Base-by-base conservation (phyloP, 2,113 vertebrate genomes). In the Rissa tridactyla region DNA sequence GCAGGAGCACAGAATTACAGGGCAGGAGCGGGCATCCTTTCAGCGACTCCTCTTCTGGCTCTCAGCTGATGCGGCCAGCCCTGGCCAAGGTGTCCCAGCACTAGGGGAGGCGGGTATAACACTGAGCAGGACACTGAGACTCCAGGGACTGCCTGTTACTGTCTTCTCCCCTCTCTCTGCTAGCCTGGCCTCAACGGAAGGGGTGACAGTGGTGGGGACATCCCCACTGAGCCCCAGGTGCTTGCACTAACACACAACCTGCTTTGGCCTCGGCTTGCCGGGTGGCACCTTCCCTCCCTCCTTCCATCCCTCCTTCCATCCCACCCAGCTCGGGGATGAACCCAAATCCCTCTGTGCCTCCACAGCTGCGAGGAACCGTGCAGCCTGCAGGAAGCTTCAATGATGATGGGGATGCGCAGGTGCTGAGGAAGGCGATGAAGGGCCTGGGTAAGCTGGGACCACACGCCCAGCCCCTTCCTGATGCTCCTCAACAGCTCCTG, bases 361-460 rank as follows among this genome's bases (percentile, higher is more conserved):
- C 80, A 38, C 94, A 99, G 99, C 96, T 98, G 15, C 99, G 97
- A 96, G 99, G 99, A 97, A 99, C 99, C 0, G 82, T 99, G 57
- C 88, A 55, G 17, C 98, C 98, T 0, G 92, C 95, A 0, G 13
- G 64, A 23, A 61, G 88, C 83, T 99, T 99, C 93, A 98, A 99
- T 2, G 98, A 99, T 0, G 98, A 98, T 0, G 98, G 97, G 17
- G 99, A 99, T 2, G 99, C 99, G 1, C 99, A 99, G 94, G 99
- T 98, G 10, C 97, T 99, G 71, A 98, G 99, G 97, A 99, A 99
- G 97, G 99, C 99, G 0, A 99, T 99, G 99, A 99, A 99, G 95
- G 99, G 99, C 30, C 98, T 99, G 32, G 99, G 99, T 99, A 91
- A 96, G 98, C 14, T 3, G 21, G 11, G 5, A 4, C 30, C 3